Conservation (phyloP, 2,113 vertebrate species). For the Tenebrosternarchus preto region DNA sequence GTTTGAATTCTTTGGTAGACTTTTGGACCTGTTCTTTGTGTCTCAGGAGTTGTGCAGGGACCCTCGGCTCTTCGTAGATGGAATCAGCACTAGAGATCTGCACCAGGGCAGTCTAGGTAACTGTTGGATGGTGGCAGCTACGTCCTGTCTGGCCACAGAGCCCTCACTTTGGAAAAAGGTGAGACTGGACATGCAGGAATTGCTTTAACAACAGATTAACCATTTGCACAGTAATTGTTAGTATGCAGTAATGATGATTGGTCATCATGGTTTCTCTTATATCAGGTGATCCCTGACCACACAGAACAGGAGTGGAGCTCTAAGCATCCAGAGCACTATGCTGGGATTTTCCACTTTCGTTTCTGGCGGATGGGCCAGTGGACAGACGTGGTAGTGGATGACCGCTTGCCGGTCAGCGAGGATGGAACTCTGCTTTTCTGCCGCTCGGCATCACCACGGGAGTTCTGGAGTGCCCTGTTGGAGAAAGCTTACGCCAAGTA, state of each 20-base stretch:
- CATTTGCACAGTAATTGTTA: too few relatives aligned
- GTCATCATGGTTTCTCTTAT: not conserved
- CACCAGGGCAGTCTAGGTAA: conserved; percentile 84
- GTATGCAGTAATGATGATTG: too few relatives aligned
- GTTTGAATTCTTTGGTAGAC: not conserved
- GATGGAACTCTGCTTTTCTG: conserved; percentile 80
- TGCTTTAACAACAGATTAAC: too few relatives aligned
- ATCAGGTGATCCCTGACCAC: conserved; percentile 80
- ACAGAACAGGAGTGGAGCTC: conserved; percentile 79
- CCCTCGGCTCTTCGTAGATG: conserved; percentile 80
- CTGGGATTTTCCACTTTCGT: conserved; percentile 81
- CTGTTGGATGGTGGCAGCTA: conserved; percentile 85
- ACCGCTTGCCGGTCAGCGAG: conserved; percentile 73
- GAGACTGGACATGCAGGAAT: too few relatives aligned
- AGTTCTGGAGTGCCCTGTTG: conserved; percentile 82
- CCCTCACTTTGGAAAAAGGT: conserved; percentile 82
- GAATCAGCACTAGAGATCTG: conserved; percentile 80
- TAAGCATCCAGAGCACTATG: conserved; percentile 68
- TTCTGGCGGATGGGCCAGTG: conserved; percentile 80
- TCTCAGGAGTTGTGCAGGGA: conserved; percentile 76
- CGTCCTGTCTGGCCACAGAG: conserved; percentile 78
- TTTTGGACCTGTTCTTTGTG: not conserved
- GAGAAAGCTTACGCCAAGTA: conserved; percentile 84
- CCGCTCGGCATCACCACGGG: conserved; percentile 72
- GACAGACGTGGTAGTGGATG: conserved; percentile 80